Percentiles rank a stretch among this genome's conserved stretches.
These are phyloP conservation scores for Halocaridina rubra DNA, from an alignment of 2,888 invertebrate species.

Conservation along the genomic window DNA sequence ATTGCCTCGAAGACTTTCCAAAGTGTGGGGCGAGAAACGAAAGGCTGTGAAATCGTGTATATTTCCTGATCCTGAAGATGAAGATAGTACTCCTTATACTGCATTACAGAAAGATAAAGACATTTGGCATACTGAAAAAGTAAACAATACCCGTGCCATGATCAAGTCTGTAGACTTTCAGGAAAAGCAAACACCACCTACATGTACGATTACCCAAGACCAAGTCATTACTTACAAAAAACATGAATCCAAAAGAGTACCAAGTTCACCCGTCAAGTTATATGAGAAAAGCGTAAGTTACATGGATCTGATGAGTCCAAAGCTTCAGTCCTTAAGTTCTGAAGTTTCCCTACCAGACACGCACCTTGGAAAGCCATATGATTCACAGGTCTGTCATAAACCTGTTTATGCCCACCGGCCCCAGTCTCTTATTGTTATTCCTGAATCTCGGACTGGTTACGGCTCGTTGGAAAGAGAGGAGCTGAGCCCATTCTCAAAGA, in stretches of 20 bases:
- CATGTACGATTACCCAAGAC: neutral
- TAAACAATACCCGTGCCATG: neutral
- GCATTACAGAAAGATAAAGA: neutral
- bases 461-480: neutral
- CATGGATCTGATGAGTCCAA: neutral
- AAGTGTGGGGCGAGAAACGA: neutral
- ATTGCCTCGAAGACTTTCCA: neutral
- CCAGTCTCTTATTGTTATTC: slow-evolving; percentile 15
- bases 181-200: neutral
- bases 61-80: slow-evolving; percentile 35
- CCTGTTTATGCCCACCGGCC: neutral
- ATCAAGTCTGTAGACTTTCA: neutral
- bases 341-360: neutral
- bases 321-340: neutral
- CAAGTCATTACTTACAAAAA: no score
- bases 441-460: neutral
- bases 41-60: slow-evolving; percentile 38
- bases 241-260: no score
- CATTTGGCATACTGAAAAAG: neutral
- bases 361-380: neutral
- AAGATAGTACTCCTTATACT: slow-evolving; percentile 44
- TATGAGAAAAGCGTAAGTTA: neutral
- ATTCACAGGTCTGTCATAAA: neutral
- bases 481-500: neutral
- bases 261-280: neutral